Conservation (phyloP, 1,140 invertebrate species). For the Ceratoteleas bidentatus region DNA sequence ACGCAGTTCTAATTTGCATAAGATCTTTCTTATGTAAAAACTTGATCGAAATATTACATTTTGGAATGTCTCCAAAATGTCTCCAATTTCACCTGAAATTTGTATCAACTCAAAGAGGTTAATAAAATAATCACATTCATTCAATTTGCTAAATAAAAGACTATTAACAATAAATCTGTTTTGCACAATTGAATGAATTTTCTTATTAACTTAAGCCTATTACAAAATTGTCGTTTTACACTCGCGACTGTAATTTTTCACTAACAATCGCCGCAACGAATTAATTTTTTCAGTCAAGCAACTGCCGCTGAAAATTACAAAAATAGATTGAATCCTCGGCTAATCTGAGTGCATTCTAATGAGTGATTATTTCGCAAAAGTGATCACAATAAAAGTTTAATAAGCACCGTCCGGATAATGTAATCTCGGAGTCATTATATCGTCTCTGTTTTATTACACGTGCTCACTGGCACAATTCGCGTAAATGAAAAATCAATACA, state of each 20-base stretch:
- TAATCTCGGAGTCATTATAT: not conserved
- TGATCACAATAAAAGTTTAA: too few species aligned
- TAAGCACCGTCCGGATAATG: too few species aligned
- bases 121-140: not conserved
- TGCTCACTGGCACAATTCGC: conserved; percentile 9
- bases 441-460: not conserved
- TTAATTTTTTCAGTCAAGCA: not conserved
- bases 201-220: too few species aligned
- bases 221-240: too few species aligned
- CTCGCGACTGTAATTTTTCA: too few species aligned
- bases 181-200: too few species aligned
- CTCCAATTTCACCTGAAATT: not conserved
- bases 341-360: too few species aligned
- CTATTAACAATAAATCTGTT: too few species aligned
- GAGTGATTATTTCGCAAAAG: too few species aligned
- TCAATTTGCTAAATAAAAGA: not conserved
- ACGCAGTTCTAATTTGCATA: conserved; percentile 24
- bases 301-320: not conserved
- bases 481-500: conserved; percentile 29
- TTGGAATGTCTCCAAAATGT: conserved; percentile 2
- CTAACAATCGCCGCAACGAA: not conserved
- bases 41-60: conserved; percentile 15
- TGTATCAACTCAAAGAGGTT: conserved; percentile 1
- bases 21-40: conserved; percentile 38
- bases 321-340: not conserved